A percentile compares a stretch with the other conserved stretches of the same genome.
phyloP scores from a whole-genome alignment of 2,797 vertebrate species.

The Rhabdomys pumilio region DNA sequence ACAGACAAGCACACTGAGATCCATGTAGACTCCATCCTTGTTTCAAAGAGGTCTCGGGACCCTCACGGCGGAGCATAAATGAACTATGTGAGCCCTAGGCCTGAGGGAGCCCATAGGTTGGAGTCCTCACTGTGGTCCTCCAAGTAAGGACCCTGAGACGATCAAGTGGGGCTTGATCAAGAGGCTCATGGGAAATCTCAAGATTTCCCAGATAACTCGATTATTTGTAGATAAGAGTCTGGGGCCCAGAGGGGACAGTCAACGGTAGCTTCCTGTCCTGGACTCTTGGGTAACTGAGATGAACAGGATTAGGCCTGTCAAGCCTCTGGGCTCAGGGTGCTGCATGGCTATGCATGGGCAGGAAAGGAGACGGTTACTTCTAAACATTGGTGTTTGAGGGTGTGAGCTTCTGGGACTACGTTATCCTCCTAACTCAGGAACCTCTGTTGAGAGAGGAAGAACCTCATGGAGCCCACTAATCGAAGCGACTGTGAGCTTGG shows the following conservation, averaged over 20 bases:
- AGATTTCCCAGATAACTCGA: neutral
- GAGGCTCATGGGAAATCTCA: neutral
- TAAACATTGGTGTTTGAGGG: neutral
- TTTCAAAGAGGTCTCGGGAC: neutral
- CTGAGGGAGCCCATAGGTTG: neutral
- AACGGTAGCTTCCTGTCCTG: neutral
- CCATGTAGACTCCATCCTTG: neutral
- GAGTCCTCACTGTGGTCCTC: neutral
- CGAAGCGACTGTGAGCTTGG: neutral
- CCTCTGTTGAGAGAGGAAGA: neutral
- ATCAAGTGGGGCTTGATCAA: neutral
- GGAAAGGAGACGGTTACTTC: neutral
- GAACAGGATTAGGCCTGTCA: neutral
- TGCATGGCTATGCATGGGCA: neutral
- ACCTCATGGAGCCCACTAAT: neutral
- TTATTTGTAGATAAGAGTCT: neutral
- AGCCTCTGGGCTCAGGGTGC: neutral
- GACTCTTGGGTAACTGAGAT: neutral
- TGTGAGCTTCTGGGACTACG: neutral
- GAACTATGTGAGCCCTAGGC: neutral
- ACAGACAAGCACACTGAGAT: neutral
- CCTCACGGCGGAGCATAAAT: neutral
- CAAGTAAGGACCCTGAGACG: neutral
- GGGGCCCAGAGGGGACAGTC: neutral
- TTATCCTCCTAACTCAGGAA: neutral